These are phyloP conservation scores for Himalopsyche phryganea DNA, from an alignment of 1,140 invertebrate species.

Conservation along the genomic window DNA sequence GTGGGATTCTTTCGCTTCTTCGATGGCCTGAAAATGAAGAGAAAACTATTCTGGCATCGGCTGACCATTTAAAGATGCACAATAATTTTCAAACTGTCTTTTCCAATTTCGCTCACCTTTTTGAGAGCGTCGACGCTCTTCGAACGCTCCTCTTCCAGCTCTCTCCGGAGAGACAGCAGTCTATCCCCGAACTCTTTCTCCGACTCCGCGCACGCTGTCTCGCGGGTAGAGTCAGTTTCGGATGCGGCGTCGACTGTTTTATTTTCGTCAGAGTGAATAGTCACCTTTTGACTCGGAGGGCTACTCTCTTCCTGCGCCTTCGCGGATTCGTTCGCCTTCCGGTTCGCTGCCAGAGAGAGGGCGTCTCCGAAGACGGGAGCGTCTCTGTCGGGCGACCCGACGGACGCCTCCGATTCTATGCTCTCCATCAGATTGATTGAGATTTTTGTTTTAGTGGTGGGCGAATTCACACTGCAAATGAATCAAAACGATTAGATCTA, in stretches of 20 bases:
- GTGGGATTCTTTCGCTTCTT: slow-evolving; percentile 44
- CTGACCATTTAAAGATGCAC: no score
- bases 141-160: slow-evolving; percentile 47
- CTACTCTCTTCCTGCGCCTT: no score
- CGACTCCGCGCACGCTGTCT: slow-evolving; percentile 51
- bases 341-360: no score
- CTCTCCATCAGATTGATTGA: slow-evolving; percentile 54
- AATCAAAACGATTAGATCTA: background rate
- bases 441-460: slow-evolving; percentile 47
- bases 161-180: slow-evolving; percentile 42
- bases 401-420: slow-evolving; percentile 51
- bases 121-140: slow-evolving; percentile 54
- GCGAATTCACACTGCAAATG: slow-evolving; percentile 44
- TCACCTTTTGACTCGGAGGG: slow-evolving; percentile 46
- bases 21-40: slow-evolving; percentile 39
- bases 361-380: slow-evolving; percentile 1
- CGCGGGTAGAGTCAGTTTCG: slow-evolving; percentile 54
- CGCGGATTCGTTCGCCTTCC: no score
- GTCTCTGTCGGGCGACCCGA: slow-evolving; percentile 49
- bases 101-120: no score
- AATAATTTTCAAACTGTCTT: no score
- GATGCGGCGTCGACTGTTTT: no score
- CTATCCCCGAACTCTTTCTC: slow-evolving; percentile 52
- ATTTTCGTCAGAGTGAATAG: slow-evolving; percentile 45
- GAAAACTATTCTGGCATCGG: no score